phyloP scores from a whole-genome alignment of 2,113 vertebrate genomes.

The Empidonax alnorum region DNA sequence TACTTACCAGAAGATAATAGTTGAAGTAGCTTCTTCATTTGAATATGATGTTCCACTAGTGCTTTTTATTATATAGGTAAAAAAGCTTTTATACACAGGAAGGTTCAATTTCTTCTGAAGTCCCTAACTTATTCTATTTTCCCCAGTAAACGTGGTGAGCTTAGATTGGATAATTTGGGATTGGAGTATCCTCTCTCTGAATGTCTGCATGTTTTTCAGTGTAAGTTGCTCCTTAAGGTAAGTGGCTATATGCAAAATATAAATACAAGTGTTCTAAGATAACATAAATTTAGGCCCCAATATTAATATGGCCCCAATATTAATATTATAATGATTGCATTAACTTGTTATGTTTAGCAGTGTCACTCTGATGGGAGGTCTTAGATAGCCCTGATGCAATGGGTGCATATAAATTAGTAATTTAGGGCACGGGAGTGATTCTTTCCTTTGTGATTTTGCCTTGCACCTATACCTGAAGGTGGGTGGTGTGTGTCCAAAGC shows the following conservation, averaged over 20 bases:
- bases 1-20: neutral
- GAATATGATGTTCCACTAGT: neutral
- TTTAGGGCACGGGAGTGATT: neutral
- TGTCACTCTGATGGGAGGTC: neutral
- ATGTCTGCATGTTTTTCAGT: neutral
- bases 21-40: neutral
- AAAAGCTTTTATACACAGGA: neutral
- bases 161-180: neutral
- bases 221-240: neutral
- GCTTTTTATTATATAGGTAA: neutral
- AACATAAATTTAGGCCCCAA: neutral
- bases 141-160: neutral
- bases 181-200: neutral
- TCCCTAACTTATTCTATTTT: neutral
- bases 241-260: neutral
- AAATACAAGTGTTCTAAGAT: neutral
- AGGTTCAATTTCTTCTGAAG: neutral
- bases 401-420: neutral
- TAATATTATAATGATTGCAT: neutral
- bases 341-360: neutral
- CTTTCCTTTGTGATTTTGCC: neutral
- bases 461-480: neutral
- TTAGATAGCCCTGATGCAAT: neutral
- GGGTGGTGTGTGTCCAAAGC: neutral
- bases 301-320: neutral